Base-by-base conservation (phyloP, 1,140 invertebrate species). In the Ectropis grisescens region DNA sequence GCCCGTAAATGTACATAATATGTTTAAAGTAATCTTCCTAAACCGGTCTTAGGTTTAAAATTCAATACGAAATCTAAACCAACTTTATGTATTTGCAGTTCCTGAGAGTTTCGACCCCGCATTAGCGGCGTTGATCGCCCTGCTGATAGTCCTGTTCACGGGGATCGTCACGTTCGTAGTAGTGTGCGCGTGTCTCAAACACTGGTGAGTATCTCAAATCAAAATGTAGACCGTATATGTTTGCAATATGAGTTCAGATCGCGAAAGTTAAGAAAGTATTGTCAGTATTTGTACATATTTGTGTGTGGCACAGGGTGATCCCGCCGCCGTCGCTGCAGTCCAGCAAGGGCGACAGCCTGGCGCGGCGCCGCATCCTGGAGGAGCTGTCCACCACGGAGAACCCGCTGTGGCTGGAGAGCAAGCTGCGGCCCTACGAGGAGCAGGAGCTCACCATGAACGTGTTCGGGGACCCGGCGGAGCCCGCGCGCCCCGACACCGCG, bases 401-500 rank as follows among this genome's bases (percentile, higher is more conserved):
- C 86, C 94, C 94, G 0, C 79, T 96, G 1, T 96, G 94, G 94
- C 91, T 95, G 27, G 94, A 96, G 84, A 93, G 94, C 55, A 95
- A 95, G 85, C 79, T 95, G 10, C 91, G 95, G 60, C 86, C 94
- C 0, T 96, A 96, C 59, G 94, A 96, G 69, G 94, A 96, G 64
- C 94, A 96, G 72, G 93, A 96, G 74, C 79, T 96, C 32, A 95
- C 93, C 10, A 96, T 95, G 93, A 93, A 95, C 74, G 93, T 96
- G 1, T 94, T 95, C 55, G 93, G 92, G 9, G 93, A 95, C 58
- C 86, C 84, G 52, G 60, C 62, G n/a, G 74, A 76, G 46, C 84
- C 71, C 55, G 70, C 53, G 40, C 62, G 49, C 47, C 82, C 51
- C 60, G 88, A 87, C 49, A 85, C 59, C 55, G 82, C 72, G 56